A percentile compares a stretch with the other conserved stretches of the same genome.
These are phyloP conservation scores for Anguilla anguilla DNA, from an alignment of 2,797 vertebrate genomes.

Conservation along the genomic window DNA sequence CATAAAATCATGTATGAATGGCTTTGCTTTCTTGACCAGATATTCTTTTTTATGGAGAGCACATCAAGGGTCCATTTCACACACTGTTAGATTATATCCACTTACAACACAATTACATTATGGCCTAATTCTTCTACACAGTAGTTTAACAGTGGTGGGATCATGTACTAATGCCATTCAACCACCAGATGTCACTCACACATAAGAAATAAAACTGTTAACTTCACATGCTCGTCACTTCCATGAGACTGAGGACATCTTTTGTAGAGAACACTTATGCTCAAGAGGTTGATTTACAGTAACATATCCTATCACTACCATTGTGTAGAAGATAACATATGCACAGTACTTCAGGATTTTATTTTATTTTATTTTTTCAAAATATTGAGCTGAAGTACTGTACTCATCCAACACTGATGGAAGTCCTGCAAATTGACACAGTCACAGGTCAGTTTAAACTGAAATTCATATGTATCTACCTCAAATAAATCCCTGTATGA, in stretches of 20 bases:
- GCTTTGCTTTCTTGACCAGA: neutral
- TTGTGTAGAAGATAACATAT: neutral
- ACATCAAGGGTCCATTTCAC: neutral
- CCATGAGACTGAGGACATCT: too few species aligned
- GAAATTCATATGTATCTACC: neutral
- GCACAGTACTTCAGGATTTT: neutral
- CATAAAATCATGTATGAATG: neutral
- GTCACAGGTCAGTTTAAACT: neutral
- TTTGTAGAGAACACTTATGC: neutral
- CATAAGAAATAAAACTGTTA: neutral
- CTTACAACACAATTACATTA: neutral
- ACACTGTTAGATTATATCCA: neutral
- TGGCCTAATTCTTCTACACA: neutral
- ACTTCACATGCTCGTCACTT: neutral
- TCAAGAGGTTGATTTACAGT: neutral
- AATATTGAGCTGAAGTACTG: neutral
- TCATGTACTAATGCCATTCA: neutral
- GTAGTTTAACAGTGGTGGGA: too few species aligned
- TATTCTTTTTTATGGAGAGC: neutral
- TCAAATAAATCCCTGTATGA: neutral
- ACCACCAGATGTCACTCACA: constrained; percentile 8
- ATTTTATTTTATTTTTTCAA: neutral
- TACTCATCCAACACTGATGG: neutral
- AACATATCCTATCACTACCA: neutral
- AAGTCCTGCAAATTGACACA: neutral